Base-by-base conservation (phyloP, 1,140 invertebrate genomes). In the Andrena cerasifolii region DNA sequence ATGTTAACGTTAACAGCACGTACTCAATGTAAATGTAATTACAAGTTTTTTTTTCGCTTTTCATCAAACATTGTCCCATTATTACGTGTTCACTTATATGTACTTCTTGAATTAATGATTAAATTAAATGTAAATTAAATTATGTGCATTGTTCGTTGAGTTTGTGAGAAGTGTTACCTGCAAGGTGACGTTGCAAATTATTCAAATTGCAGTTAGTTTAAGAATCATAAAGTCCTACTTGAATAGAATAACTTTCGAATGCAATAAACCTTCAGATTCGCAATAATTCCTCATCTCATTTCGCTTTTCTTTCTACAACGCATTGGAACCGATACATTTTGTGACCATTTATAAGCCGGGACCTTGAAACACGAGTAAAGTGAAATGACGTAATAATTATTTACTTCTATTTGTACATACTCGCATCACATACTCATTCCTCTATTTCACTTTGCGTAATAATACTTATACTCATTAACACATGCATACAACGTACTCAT, bases 391-490 rank as follows among this genome's bases (percentile, higher is more conserved):
- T 47, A 75, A 59, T 36, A 36, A 43, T 58, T 68, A 75, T 58
- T 75, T 67, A 75, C 16, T 56, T 76, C 24, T 54, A 12, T 75
- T 16, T 75, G 51, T 75, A 75, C 36, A 75, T 33, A 58, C 73
- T 68, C 53, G 36, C 24, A 58, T 68, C 33, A 18, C 53, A 21
- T 68, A 16, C 53, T 49, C 58, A 33, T 45, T 58, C 61, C 61
- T 26, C 31, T 72, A 62, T 73, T 63, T 73, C 63, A 58, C 18
- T 59, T 76, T 68, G 12, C 56, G 21, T 59, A 24, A 8, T 21
- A 76, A 68, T 49, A 75, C 62, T 45, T 75, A 76, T 65, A 76
- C 16, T 58, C 40, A 16, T 28, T 68, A 76, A 76, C 36, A 76
- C 36, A 76, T 58, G 40, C 53, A 58, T 58, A 68, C 73, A 31